Percentiles rank a stretch among this genome's conserved stretches.
Evolutionary conservation across 2,797 vertebrate species (phyloP).

Genomic region (Nothura maculosa): DNA sequence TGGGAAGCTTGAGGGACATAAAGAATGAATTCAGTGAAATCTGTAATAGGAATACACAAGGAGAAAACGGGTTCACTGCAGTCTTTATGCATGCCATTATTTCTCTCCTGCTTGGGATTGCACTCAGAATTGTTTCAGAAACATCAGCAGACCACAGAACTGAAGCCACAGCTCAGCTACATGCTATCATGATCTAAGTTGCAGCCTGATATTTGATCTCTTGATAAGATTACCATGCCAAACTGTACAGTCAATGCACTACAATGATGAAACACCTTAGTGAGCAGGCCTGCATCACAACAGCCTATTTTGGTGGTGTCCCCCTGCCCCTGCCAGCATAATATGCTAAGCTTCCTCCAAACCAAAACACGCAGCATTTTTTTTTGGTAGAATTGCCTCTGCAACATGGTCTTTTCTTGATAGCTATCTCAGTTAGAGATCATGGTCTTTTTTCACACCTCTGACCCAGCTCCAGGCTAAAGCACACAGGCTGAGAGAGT

Average conservation of each 20-base stretch:
- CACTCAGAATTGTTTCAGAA: background rate
- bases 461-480: background rate
- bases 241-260: background rate
- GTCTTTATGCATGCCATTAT: background rate
- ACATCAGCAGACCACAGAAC: background rate
- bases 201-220: background rate
- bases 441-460: background rate
- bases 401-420: background rate
- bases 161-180: background rate
- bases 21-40: background rate
- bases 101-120: background rate
- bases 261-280: background rate
- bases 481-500: rapidly evolving
- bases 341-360: background rate
- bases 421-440: background rate
- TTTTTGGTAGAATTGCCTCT: background rate
- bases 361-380: background rate
- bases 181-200: background rate
- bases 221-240: background rate
- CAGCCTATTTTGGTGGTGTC: background rate
- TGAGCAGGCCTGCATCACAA: background rate
- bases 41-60: background rate
- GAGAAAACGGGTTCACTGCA: background rate
- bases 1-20: background rate
- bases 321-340: background rate